These are phyloP conservation scores for Rapana venosa DNA, from an alignment of 2,888 invertebrate species.

Conservation along the genomic window DNA sequence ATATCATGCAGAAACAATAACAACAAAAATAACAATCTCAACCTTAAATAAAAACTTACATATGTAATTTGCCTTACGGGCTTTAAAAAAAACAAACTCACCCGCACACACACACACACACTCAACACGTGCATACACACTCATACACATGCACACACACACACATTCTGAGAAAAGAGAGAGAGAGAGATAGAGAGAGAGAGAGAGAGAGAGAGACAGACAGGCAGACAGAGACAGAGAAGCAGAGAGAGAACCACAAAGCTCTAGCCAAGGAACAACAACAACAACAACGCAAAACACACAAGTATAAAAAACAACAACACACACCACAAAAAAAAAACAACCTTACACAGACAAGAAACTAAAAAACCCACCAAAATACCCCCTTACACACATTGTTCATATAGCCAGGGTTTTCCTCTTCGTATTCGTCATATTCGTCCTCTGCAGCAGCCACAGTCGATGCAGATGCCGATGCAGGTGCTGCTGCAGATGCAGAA, in stretches of 20 bases:
- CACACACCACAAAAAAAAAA: neutral
- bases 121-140: neutral
- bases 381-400: neutral
- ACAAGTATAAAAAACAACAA: neutral
- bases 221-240: neutral
- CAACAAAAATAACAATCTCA: too few species aligned
- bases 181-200: slow-evolving; percentile 8
- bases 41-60: too few species aligned
- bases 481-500: neutral
- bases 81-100: neutral
- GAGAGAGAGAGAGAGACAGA: neutral
- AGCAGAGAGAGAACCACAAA: neutral
- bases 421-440: neutral
- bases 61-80: neutral
- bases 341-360: too few species aligned
- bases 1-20: too few species aligned
- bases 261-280: neutral
- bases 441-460: neutral
- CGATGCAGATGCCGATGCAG: neutral
- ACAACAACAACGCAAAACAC: neutral
- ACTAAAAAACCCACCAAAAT: neutral
- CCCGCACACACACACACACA: neutral
- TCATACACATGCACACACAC: neutral
- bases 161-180: neutral
- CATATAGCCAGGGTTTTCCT: neutral